Conservation (phyloP, 1,140 invertebrate species). For the Sarcophaga bullata region DNA sequence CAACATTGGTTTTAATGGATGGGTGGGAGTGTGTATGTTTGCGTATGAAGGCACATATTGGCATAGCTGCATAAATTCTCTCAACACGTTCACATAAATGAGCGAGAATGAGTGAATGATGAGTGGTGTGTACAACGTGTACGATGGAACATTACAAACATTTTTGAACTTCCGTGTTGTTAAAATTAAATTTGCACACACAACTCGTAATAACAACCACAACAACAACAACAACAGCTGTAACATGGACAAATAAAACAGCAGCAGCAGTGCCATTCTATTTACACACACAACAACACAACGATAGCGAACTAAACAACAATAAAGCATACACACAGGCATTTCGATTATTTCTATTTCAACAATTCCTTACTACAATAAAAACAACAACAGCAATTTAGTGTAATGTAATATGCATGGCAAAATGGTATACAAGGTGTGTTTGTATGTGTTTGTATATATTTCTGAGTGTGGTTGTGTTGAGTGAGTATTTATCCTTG, state of each 20-base stretch:
- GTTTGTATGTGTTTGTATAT: too few species aligned
- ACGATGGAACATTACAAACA: background rate
- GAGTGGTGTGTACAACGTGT: background rate
- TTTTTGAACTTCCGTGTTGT: slow-evolving; percentile 37
- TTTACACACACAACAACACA: background rate
- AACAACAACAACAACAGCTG: too few species aligned
- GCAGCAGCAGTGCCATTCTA: too few species aligned
- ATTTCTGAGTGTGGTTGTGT: too few species aligned
- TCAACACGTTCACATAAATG: background rate
- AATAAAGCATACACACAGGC: slow-evolving; percentile 19
- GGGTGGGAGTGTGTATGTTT: background rate
- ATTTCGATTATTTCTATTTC: slow-evolving; percentile 20
- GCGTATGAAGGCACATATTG: background rate
- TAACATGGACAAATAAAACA: too few species aligned
- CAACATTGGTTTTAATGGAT: background rate
- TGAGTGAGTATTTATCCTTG: too few species aligned
- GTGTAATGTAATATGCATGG: too few species aligned
- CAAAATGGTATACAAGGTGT: too few species aligned
- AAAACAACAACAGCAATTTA: background rate
- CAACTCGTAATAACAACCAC: too few species aligned
- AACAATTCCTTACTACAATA: slow-evolving; percentile 1
- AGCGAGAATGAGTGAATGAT: background rate
- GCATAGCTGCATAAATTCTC: background rate
- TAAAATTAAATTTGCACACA: slow-evolving; percentile 35
- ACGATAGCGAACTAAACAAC: background rate